Conservation (phyloP, 2,888 invertebrate species). For the Nyleta sp. region DNA sequence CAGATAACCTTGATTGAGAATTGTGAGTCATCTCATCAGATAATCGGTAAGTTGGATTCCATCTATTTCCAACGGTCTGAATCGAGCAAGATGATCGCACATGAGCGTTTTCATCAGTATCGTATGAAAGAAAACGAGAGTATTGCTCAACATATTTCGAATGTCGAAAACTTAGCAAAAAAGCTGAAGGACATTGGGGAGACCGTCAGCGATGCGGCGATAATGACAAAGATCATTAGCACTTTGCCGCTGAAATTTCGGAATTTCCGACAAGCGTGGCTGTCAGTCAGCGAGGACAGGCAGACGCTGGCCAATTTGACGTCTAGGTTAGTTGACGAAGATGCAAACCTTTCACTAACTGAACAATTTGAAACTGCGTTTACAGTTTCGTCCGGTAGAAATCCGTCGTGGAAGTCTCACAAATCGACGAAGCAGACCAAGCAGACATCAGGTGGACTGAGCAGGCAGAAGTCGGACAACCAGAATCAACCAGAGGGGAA, state of each 20-base stretch:
- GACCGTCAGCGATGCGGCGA: conserved; percentile 43
- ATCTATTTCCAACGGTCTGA: conserved; percentile 39
- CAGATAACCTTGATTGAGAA: conserved; percentile 48
- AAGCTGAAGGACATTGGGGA: conserved; percentile 45
- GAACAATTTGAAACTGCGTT: conserved; percentile 23
- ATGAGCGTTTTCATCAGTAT: conserved; percentile 37
- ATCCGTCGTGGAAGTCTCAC: not conserved
- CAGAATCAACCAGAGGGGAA: not conserved
- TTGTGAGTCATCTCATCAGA: conserved; percentile 20
- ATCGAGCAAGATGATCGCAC: conserved; percentile 47
- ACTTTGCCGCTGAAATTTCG: conserved; percentile 38
- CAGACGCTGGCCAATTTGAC: conserved; percentile 47
- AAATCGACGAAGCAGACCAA: not conserved
- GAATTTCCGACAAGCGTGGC: conserved; percentile 49
- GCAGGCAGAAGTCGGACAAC: not conserved
- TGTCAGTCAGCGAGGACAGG: conserved; percentile 36
- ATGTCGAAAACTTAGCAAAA: conserved; percentile 43
- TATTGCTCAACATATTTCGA: conserved; percentile 41
- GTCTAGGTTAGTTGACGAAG: conserved; percentile 31
- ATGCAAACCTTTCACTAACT: conserved; percentile 10
- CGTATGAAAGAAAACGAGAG: conserved; percentile 14
- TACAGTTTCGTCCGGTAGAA: not conserved
- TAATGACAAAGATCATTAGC: conserved; percentile 49
- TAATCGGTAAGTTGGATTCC: conserved; percentile 39
- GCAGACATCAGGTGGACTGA: not conserved